Evolutionary conservation across 23 tunicate genomes (phyloP), one percentile per base, ranked within the genome.

Genomic region (Styela clava): DNA sequence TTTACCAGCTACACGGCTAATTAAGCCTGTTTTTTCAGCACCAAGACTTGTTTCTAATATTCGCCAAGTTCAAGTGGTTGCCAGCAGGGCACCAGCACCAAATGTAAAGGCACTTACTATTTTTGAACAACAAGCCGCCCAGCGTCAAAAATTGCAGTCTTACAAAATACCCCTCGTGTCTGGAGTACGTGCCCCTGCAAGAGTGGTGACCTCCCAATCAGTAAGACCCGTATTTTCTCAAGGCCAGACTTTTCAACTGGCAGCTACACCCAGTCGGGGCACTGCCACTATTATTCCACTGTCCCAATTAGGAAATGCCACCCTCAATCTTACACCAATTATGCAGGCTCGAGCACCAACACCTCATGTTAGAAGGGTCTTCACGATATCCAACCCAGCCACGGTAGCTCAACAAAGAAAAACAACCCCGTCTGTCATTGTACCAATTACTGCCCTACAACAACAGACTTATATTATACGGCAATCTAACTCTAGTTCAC

Each of bases 141-240:
- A 76, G 44, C 28, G 81, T n/a, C 65, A 76, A n/a, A 76, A 76
- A 76, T 26, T 76, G 73, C 81, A 76, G 26, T 76, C 81, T 36
- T 76, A 76, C 31, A 76, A 76, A 44, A 76, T 76, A 52, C 81
- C 81, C 5, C 37, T 76, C 16, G 31, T 67, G 22, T 67, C 71
- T 18, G 30, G 56, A 5, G 56, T 44, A 12, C 56, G 56, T 44
- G 56, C 56, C 12, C 56, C 56, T 7, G 12, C 12, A 44, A 44
- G 56, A 44, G 56, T 12, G 7, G 56, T 44, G 56, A 44, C 56
- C 7, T 44, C 56, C 7, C 56, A 44, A 44, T 12, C 56, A 7
- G 7, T 44, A 5, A 44, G 12, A 44, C 56, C 56, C 12, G 56
- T 44, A 44, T 44, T 44, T 7, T 12, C 56, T 12, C 56, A 44